Percentiles rank a stretch among this genome's conserved stretches.
These are phyloP conservation scores for Cephus rjabovi DNA, from an alignment of 2,888 invertebrate species.

Conservation along the genomic window DNA sequence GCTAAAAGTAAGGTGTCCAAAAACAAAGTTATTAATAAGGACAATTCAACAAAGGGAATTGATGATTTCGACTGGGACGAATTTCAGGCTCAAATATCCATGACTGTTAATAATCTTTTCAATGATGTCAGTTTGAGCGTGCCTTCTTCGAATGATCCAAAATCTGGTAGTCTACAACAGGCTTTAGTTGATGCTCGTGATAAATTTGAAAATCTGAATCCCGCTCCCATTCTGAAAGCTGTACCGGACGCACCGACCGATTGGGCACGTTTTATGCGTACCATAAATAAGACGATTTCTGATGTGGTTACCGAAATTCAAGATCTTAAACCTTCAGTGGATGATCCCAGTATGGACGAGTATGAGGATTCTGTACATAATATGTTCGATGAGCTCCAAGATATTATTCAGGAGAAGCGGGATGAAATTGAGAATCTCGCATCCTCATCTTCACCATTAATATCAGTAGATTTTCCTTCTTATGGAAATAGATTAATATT, in stretches of 20 bases:
- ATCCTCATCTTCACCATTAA: neutral
- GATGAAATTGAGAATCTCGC: neutral
- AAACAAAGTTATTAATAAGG: neutral
- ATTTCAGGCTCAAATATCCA: neutral
- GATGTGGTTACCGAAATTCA: conserved; percentile 1
- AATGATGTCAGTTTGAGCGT: neutral
- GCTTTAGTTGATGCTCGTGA: conserved; percentile 10
- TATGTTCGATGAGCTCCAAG: conserved; percentile 7
- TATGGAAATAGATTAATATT: neutral
- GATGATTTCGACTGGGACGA: neutral
- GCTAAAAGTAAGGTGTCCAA: neutral
- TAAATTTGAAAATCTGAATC: conserved; percentile 11
- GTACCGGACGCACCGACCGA: conserved; percentile 2
- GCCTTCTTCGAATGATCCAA: neutral
- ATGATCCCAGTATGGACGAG: conserved; percentile 4
- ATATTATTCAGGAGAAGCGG: conserved; percentile 10
- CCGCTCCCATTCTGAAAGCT: neutral
- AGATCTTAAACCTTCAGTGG: neutral
- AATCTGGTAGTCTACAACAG: conserved; percentile 8
- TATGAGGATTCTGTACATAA: conserved; percentile 12
- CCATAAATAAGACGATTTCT: conserved; percentile 1
- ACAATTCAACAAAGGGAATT: neutral
- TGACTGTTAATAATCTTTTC: neutral
- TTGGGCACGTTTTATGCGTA: neutral
- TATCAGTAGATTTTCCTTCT: neutral